Evolutionary conservation across 2,888 invertebrate species (phyloP), one percentile per base, ranked within the genome.

Genomic region (Drosophila ezoana): DNA sequence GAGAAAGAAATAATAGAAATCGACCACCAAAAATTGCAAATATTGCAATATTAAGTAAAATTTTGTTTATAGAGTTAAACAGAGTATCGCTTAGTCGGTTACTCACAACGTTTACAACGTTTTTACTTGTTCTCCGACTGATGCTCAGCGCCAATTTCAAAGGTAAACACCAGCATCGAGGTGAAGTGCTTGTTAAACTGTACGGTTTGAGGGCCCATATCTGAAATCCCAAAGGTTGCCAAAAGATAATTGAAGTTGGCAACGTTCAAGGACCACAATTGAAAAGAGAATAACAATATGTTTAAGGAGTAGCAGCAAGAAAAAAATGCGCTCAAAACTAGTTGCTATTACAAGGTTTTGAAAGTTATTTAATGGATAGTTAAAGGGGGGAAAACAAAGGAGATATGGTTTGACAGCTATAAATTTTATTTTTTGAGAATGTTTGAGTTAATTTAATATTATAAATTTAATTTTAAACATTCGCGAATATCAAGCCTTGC

Each of bases 171-270:
- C 76, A 40, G 58, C 45, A 57, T 56, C 56, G 44, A 67, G 37
- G 58, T 43, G 58, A 67, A 87, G 78, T 78, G 76, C 76, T 76
- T 72, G 78, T 63, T 81, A 84, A 82, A 85, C 86, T 83, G 83
- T 83, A 76, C 49, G 59, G 56, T 69, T 72, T 57, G 72, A 81
- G 80, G 64, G 70, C 53, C 37, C 16, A 38, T 16, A 49, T 45
- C 48, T 49, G 44, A 20, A 5, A 59, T 18, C 54, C 58, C 52
- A 53, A 62, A 65, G 72, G 57, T 63, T 57, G 63, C 44, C 52
- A 13, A 61, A 61, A 72, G 35, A 64, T 72, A 76, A 76, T 68
- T 76, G 72, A 75, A 75, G 47, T 63, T 32, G 48, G 33, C 14
- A 43, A 44, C 38, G 53, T 28, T 53, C 37, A 59, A 69, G 71